Conservation (phyloP, 2,888 invertebrate species). For the Clunio marinus region DNA sequence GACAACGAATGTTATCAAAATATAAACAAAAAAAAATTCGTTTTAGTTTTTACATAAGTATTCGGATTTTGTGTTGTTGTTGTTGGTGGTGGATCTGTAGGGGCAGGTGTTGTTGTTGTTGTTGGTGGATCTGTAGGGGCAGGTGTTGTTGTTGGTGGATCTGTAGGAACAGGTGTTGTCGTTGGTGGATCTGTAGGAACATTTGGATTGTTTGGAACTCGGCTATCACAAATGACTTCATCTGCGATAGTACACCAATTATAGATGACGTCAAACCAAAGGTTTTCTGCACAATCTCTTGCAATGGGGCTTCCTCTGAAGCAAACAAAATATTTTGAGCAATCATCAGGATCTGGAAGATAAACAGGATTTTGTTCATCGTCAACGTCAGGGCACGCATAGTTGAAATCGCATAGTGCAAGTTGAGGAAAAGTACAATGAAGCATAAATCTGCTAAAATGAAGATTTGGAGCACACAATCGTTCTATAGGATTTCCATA, state of each 20-base stretch:
- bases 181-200: background rate
- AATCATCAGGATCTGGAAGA: background rate
- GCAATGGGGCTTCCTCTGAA: background rate
- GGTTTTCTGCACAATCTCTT: background rate
- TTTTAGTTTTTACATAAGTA: background rate
- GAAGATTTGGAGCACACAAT: conserved; percentile 1
- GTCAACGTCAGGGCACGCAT: background rate
- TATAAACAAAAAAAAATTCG: too few species aligned
- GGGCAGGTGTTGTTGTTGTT: background rate
- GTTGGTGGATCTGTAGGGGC: background rate
- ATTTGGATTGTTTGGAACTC: conserved; percentile 18
- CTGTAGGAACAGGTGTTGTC: background rate
- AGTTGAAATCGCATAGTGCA: conserved; percentile 15
- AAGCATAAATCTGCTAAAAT: background rate
- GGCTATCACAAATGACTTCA: conserved; percentile 11
- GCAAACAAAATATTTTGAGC: conserved; percentile 6
- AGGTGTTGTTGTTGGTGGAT: background rate
- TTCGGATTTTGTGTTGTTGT: conserved; percentile 8
- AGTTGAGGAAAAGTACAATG: conserved; percentile 16
- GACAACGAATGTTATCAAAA: background rate
- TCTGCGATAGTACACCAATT: conserved; percentile 25
- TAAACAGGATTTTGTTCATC: background rate
- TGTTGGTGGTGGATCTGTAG: background rate
- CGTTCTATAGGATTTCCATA: conserved; percentile 3
- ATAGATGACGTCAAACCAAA: conserved; percentile 16